These are phyloP conservation scores for Bombus confusus DNA, from an alignment of 1,140 invertebrate genomes.

Conservation along the genomic window DNA sequence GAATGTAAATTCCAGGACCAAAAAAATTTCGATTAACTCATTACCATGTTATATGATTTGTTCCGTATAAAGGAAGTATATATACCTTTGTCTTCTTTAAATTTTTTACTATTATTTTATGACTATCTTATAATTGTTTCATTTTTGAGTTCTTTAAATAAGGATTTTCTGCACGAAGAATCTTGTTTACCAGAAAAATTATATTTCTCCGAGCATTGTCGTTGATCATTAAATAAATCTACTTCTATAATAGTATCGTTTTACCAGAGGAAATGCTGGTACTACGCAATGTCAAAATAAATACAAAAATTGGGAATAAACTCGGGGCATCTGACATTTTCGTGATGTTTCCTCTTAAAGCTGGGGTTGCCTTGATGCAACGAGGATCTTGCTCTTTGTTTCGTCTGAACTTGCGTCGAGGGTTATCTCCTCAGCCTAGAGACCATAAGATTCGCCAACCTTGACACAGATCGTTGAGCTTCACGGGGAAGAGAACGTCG, in stretches of 20 bases:
- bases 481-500: constrained; percentile 4
- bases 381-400: neutral
- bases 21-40: neutral
- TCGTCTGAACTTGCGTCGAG: neutral
- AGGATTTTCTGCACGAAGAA: neutral
- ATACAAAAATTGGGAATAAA: neutral
- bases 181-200: neutral
- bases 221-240: neutral
- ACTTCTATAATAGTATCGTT: neutral
- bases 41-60: no score
- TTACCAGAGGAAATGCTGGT: neutral
- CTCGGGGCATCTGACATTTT: neutral
- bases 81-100: neutral
- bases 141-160: no score
- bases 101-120: neutral
- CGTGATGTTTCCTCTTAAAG: neutral
- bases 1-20: neutral
- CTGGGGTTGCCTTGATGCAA: no score
- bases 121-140: neutral
- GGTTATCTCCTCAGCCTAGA: neutral
- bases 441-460: constrained; percentile 23
- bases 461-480: constrained; percentile 41
- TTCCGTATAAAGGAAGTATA: no score
- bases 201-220: neutral
- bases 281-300: neutral